phyloP scores from a whole-genome alignment of 2,113 vertebrate species.

The Pholis gunnellus region DNA sequence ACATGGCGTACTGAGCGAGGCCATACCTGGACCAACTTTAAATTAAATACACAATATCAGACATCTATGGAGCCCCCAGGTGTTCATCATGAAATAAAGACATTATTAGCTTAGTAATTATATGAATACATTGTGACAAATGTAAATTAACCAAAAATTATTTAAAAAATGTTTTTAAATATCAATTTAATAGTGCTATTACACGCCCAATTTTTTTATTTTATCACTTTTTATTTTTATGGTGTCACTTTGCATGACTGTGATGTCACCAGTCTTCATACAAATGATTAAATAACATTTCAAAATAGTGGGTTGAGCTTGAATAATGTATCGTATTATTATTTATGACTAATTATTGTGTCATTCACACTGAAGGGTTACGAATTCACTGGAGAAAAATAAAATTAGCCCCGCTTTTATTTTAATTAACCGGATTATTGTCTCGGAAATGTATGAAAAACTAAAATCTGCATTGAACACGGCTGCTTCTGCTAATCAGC shows the following conservation, averaged over 20 bases:
- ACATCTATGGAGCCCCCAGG: not conserved
- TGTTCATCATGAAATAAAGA: not conserved
- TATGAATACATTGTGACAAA: not conserved
- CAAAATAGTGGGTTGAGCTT: not conserved
- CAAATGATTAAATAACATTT: not conserved
- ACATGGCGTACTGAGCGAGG: not conserved
- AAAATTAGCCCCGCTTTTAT: not conserved
- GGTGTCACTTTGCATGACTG: not conserved
- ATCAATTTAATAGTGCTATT: too few relatives aligned
- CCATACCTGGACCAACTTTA: not conserved
- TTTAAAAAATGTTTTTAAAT: not conserved
- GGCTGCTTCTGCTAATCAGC: too few relatives aligned
- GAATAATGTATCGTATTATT: not conserved
- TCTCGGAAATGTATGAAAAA: too few relatives aligned
- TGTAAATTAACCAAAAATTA: not conserved
- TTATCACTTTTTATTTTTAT: too few relatives aligned
- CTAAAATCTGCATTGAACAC: too few relatives aligned
- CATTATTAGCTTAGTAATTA: not conserved
- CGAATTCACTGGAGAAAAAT: not conserved
- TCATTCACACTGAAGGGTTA: not conserved
- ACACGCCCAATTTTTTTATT: not conserved
- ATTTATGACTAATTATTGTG: not conserved
- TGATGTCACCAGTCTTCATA: not conserved
- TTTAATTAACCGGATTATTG: not conserved
- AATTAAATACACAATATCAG: conserved; percentile 6